phyloP scores from a whole-genome alignment of 2,888 invertebrate species.

The Campoplex capitator region DNA sequence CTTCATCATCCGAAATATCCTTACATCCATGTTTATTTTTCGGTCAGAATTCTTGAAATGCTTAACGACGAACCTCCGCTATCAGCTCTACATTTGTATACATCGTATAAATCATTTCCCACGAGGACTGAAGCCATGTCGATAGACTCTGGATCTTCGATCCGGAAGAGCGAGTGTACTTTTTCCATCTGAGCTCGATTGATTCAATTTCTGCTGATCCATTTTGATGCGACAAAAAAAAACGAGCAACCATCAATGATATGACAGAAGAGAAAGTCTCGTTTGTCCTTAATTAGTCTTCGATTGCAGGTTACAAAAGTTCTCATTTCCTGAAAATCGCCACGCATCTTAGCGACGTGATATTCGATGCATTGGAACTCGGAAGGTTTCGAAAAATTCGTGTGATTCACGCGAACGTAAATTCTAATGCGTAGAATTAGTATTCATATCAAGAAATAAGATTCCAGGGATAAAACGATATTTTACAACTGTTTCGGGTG shows the following conservation, averaged over 20 bases:
- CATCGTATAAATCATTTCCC: neutral
- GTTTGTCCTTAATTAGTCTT: no score
- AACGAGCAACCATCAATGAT: neutral
- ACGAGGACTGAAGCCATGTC: constrained; percentile 39
- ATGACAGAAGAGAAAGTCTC: no score
- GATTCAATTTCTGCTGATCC: neutral
- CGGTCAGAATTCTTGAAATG: constrained; percentile 26
- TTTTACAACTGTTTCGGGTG: constrained; percentile 60
- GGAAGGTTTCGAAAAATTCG: constrained; percentile 10
- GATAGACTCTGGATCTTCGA: constrained; percentile 12
- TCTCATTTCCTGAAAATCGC: neutral
- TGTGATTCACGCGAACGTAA: neutral
- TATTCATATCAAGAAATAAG: constrained; percentile 54
- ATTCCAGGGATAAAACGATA: constrained; percentile 58
- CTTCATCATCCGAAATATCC: constrained; percentile 28
- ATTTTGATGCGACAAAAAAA: neutral
- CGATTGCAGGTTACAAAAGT: neutral
- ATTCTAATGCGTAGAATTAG: constrained; percentile 9
- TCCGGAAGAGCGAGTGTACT: neutral
- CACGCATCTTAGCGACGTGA: neutral
- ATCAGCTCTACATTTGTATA: constrained; percentile 29
- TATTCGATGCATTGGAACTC: constrained; percentile 15
- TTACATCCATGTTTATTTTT: constrained; percentile 6
- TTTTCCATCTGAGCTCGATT: neutral
- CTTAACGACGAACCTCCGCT: constrained; percentile 12